Conservation (phyloP, 2,888 invertebrate species). For the Stenotaenia linearis region DNA sequence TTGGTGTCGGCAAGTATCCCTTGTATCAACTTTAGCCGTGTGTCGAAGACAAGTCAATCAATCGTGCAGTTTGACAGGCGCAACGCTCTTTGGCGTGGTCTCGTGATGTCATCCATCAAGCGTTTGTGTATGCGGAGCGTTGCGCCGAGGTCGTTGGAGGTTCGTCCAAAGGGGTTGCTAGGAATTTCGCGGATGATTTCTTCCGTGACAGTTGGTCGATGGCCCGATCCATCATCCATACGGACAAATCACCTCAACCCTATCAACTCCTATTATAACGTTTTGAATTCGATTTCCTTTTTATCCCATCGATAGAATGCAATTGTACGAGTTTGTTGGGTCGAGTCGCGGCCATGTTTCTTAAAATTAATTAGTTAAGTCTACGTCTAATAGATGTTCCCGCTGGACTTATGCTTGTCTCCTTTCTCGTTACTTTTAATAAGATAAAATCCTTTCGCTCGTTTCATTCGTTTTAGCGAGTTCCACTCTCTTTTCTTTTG, state of each 20-base stretch:
- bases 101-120: constrained; percentile 19
- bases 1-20: not conserved
- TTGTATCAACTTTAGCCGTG: constrained; percentile 10
- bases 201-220: constrained; percentile 21
- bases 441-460: constrained; percentile 17
- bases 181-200: constrained; percentile 24
- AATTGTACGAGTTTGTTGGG: not conserved
- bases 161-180: constrained; percentile 26
- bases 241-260: constrained; percentile 20
- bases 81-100: not conserved
- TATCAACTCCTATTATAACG: not conserved
- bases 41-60: constrained; percentile 26
- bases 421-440: constrained; percentile 22
- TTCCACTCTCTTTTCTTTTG: not conserved
- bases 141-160: not conserved
- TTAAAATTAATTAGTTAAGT: constrained; percentile 15
- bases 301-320: not conserved
- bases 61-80: constrained; percentile 13
- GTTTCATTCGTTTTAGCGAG: not conserved
- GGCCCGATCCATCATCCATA: constrained; percentile 26
- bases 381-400: constrained; percentile 17
- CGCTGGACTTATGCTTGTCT: constrained; percentile 7
- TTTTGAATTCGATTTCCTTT: not conserved
- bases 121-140: constrained; percentile 7
- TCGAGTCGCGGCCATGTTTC: not conserved